Evolutionary conservation across 2,113 vertebrate species (phyloP).

Genomic region (Isurus oxyrinchus): DNA sequence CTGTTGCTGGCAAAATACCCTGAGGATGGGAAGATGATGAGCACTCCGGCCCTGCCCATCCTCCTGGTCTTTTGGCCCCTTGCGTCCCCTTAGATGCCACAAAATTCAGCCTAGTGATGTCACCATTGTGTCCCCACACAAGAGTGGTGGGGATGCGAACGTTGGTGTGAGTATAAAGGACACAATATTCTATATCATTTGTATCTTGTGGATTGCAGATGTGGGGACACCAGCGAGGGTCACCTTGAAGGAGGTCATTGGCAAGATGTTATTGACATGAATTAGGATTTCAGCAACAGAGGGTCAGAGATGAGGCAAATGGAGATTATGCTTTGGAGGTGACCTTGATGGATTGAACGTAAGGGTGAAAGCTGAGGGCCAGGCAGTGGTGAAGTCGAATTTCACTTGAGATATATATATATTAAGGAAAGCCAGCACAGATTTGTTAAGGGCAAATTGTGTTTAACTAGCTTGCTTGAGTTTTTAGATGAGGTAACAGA

Average conservation of each 20-base stretch:
- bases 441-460: too few relatives aligned
- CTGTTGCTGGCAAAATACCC: too few relatives aligned
- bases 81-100: too few relatives aligned
- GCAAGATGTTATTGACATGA: neutral
- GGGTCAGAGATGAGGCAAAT: neutral
- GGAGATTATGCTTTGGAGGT: neutral
- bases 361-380: neutral
- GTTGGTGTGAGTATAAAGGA: neutral
- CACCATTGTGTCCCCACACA: neutral
- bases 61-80: too few relatives aligned
- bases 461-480: too few relatives aligned
- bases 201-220: neutral
- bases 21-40: too few relatives aligned
- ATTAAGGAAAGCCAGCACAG: too few relatives aligned
- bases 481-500: too few relatives aligned
- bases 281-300: neutral
- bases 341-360: neutral
- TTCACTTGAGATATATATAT: neutral
- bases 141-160: neutral
- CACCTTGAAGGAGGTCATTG: neutral
- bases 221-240: neutral
- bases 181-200: neutral
- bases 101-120: neutral
- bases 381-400: neutral
- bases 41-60: too few relatives aligned